Percentiles rank a stretch among this genome's conserved stretches.
Conservation (phyloP, 2,888 invertebrate genomes). For the Megastigmus dorsalis region DNA sequence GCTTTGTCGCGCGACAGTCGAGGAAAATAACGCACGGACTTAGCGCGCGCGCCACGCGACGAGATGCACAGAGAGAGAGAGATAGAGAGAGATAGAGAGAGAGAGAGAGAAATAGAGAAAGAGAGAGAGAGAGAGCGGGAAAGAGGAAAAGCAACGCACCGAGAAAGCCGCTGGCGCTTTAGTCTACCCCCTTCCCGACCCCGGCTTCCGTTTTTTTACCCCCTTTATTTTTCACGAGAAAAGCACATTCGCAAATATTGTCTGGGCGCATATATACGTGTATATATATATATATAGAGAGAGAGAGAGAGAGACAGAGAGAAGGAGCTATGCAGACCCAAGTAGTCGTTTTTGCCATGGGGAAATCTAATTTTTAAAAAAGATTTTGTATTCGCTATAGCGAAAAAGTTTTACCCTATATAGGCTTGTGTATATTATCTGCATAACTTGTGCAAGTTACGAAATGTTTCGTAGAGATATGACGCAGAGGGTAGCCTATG, state of each 20-base stretch:
- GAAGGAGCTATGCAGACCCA: not conserved
- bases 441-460: too few species aligned
- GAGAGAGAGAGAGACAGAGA: too few species aligned
- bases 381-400: too few species aligned
- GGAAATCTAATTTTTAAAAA: conserved; percentile 7
- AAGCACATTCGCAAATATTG: conserved; percentile 40
- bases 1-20: conserved; percentile 17
- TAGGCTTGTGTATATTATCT: too few species aligned
- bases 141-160: conserved; percentile 3
- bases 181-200: too few species aligned
- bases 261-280: not conserved
- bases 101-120: not conserved
- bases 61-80: too few species aligned
- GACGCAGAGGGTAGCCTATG: too few species aligned
- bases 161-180: conserved; percentile 16
- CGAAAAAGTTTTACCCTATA: too few species aligned
- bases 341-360: not conserved
- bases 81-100: too few species aligned
- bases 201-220: not conserved
- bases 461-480: too few species aligned
- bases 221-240: conserved; percentile 10
- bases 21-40: conserved; percentile 15
- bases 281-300: too few species aligned
- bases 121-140: not conserved
- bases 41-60: not conserved